Base-by-base conservation (phyloP, 2,888 invertebrate genomes). In the Andricus curvator region DNA sequence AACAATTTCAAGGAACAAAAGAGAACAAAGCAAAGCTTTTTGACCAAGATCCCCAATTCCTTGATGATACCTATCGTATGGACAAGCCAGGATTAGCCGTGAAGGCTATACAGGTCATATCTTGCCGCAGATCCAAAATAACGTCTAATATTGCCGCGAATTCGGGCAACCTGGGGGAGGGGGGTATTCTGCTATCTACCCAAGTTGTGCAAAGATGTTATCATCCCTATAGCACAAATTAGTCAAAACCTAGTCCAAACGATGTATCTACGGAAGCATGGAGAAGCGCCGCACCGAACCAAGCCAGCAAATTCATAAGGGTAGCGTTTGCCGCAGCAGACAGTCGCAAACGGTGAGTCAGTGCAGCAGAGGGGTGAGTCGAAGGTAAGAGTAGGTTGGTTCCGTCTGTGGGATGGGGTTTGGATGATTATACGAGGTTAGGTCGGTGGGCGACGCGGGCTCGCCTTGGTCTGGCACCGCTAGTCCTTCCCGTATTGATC, bases 401-500 rank as follows among this genome's bases (percentile, higher is more conserved):
- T 84, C 82, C 65, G 62, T 78, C 67, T 83, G 82, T 70, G 86
- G 88, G 88, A 86, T 87, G 86, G 85, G 88, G 89, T 88, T 88
- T 84, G 88, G 88, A 90, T 91, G 89, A 89, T 88, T 82, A 77
- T 62, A 87, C 87, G 86, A 88, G 90, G 91, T 90, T 89, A 89
- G 90, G 91, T 90, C 87, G 88, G 88, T 87, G 86, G 88, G 86
- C 85, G 87, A 87, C 88, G 88, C 78, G 88, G 89, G 89, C 90
- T 91, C 89, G 90, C 91, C 91, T 90, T 91, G 90, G 90, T 91
- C 91, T 91, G 91, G 91, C 91, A 91, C 90, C 90, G 89, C 91
- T 91, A 92, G 91, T 92, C 91, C 91, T 91, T 92, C 88, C 89
- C 88, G 91, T 92, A 92, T 92, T 92, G 91, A 92, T 92, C 92